A percentile compares a stretch with the other conserved stretches of the same genome.
Evolutionary conservation across 2,113 vertebrate genomes (phyloP).

Genomic region (Pituophis catenifer): DNA sequence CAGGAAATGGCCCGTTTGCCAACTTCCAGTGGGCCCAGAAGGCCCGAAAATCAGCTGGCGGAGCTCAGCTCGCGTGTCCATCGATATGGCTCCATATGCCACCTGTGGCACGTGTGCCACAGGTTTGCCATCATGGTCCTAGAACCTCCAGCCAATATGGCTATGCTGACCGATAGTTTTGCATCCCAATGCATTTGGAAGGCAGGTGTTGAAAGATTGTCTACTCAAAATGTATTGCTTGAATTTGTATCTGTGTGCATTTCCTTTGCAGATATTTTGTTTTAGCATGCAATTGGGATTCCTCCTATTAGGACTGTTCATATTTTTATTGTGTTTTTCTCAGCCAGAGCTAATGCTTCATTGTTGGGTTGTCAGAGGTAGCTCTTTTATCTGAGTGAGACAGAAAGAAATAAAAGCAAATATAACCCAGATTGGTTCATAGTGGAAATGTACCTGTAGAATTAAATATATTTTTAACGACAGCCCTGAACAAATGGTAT

Average conservation of each 20-base stretch:
- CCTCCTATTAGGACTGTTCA: conserved; percentile 5
- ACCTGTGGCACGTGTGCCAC: too few species aligned
- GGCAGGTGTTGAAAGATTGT: neutral
- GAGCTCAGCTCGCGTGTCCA: too few species aligned
- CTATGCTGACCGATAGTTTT: neutral
- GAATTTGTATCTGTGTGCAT: neutral
- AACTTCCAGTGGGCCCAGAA: too few species aligned
- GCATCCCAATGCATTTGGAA: neutral
- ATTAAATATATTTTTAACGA: neutral
- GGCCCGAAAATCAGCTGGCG: too few species aligned
- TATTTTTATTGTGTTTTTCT: conserved; percentile 35
- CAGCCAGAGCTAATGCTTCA: conserved; percentile 9
- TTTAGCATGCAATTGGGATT: conserved; percentile 13
- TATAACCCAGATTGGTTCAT: neutral
- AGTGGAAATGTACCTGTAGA: neutral
- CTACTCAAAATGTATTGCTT: neutral
- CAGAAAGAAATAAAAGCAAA: neutral
- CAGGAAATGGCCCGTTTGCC: too few species aligned
- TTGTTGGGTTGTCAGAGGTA: conserved; percentile 9
- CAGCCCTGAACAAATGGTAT: neutral
- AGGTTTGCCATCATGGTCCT: too few species aligned
- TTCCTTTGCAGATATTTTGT: neutral
- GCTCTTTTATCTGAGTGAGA: neutral
- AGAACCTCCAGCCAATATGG: neutral
- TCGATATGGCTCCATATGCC: too few species aligned